Base-by-base conservation (phyloP, 2,113 vertebrate genomes). In the Passer domesticus region DNA sequence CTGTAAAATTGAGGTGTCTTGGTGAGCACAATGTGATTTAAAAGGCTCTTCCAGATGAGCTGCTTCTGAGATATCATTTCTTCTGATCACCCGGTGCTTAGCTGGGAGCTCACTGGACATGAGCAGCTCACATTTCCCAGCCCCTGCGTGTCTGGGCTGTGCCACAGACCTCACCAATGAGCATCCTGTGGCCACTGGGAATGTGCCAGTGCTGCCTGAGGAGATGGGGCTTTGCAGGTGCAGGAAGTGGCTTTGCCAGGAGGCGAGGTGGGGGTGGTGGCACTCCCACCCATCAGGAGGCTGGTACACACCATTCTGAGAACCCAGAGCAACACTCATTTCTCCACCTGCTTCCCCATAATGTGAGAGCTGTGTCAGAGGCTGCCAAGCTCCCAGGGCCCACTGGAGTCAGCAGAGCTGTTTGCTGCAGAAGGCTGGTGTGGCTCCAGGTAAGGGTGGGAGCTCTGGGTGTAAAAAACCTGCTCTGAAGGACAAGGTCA, bases 151-250 rank as follows among this genome's bases (percentile, higher is more conserved):
- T 59, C 7, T 43, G 52, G 78, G 27, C 39, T 64, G 58, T 35
- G 47, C 63, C 84, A 78, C 63, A 55, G 17, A 70, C 47, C 55
- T 72, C 74, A 20, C 23, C 87, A 64, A 2, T 2, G 60, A 59
- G 64, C 56, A 6, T n/a, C 2, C 13, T 2, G 0, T 22, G 35
- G 74, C 59, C 2, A 2, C 33, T n/a, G 82, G 77, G 80, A 78
- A 17, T 2, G 60, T 70, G 66, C 35, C 6, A 6, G 33, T 10
- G 44, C 62, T 88, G 66, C 9, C 52, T 43, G 77, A 63, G 69
- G 69, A 64, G 62, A 41, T 22, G 43, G 37, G 39, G 66, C 56
- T 79, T n/a, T 82, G 92, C 89, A 96, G 95, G 74, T 95, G 95
- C 87, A 87, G 93, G 77, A 78, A 84, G 59, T 2, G 4, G 55